phyloP scores from a whole-genome alignment of 2,888 invertebrate species.

The Polydrusus pterygomalis region DNA sequence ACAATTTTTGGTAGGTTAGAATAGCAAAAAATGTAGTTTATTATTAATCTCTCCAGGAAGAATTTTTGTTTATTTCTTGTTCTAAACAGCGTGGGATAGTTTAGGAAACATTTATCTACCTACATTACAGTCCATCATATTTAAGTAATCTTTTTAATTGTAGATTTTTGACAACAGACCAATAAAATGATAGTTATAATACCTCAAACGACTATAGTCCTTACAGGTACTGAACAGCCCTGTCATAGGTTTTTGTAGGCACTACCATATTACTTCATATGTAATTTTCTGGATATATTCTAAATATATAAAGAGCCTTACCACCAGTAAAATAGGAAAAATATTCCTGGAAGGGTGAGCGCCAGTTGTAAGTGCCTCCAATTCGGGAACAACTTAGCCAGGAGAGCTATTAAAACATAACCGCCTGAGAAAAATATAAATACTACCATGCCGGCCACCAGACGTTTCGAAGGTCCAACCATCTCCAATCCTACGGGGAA shows the following conservation, averaged over 20 bases:
- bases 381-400: constrained; percentile 46
- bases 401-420: constrained; percentile 50
- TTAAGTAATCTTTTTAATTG: too few relatives aligned
- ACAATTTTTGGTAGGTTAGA: too few relatives aligned
- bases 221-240: neutral
- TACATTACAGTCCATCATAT: too few relatives aligned
- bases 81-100: too few relatives aligned
- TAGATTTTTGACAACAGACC: too few relatives aligned
- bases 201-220: neutral
- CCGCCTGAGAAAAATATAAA: constrained; percentile 56
- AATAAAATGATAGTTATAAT: too few relatives aligned
- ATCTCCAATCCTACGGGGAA: constrained; percentile 50
- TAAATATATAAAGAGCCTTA: constrained; percentile 32
- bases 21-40: too few relatives aligned
- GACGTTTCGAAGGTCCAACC: constrained; percentile 54
- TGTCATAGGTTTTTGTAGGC: neutral
- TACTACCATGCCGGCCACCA: constrained; percentile 52
- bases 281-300: constrained; percentile 7
- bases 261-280: constrained; percentile 24
- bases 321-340: constrained; percentile 57
- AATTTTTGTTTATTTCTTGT: too few relatives aligned
- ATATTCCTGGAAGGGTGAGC: constrained; percentile 48
- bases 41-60: too few relatives aligned
- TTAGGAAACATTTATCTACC: too few relatives aligned
- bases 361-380: constrained; percentile 55